Evolutionary conservation across 2,113 vertebrate species (phyloP).

Genomic region (Hyperoodon ampullatus): DNA sequence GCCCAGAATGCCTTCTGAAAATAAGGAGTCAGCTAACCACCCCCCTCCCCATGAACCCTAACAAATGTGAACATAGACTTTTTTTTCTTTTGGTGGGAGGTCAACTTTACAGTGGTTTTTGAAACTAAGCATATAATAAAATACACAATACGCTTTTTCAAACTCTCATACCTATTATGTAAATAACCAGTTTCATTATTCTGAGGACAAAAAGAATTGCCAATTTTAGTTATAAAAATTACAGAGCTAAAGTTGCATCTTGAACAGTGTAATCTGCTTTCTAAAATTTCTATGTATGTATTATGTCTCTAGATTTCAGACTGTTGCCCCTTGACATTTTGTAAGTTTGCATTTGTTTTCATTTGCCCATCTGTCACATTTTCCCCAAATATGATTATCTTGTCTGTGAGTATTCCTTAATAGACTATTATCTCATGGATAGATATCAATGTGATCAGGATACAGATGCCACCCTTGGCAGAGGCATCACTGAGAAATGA

Average conservation of each 20-base stretch:
- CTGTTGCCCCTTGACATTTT: background rate
- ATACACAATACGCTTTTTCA: background rate
- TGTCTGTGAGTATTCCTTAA: constrained; percentile 24
- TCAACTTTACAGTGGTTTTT: background rate
- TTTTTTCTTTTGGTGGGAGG: background rate
- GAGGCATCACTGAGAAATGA: background rate
- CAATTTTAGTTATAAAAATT: background rate
- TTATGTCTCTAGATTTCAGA: background rate
- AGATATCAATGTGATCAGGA: background rate
- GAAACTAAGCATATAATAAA: background rate
- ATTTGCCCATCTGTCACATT: background rate
- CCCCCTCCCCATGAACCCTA: background rate
- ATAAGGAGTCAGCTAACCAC: background rate
- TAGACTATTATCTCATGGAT: background rate
- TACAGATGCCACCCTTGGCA: background rate
- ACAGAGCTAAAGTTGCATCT: background rate
- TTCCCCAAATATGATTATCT: background rate
- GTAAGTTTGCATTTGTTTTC: background rate
- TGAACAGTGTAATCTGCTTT: background rate
- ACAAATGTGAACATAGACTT: background rate
- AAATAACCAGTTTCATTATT: background rate
- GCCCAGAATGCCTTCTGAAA: background rate
- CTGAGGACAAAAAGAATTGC: background rate
- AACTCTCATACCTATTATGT: background rate
- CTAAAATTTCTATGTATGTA: background rate